phyloP scores from a whole-genome alignment of 2,113 vertebrate species.

The Onychostoma macrolepis region DNA sequence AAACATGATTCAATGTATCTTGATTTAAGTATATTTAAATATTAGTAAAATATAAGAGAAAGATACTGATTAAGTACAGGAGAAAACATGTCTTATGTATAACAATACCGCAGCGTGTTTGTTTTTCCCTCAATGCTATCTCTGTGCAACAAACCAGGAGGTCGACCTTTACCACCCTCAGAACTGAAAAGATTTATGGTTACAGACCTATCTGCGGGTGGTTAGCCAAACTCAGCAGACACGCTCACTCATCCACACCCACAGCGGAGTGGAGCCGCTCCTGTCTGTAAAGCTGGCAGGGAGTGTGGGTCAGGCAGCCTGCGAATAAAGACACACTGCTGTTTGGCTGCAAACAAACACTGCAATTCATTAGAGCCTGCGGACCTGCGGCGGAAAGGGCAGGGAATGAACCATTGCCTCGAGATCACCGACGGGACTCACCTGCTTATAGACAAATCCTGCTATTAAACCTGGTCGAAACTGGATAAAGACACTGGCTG shows the following conservation, averaged over 20 bases:
- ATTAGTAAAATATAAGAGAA: background rate
- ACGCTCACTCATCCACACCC: slow-evolving; percentile 10
- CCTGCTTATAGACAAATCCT: background rate
- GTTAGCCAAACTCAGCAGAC: slow-evolving; percentile 30
- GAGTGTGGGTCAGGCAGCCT: slow-evolving; percentile 3
- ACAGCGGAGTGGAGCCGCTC: background rate
- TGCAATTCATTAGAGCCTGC: background rate
- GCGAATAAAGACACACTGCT: slow-evolving; percentile 8
- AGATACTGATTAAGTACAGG: background rate
- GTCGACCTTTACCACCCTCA: background rate
- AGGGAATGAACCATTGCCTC: background rate
- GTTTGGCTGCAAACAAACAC: slow-evolving; percentile 22
- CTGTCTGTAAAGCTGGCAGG: background rate
- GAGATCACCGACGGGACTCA: background rate
- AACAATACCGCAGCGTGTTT: background rate
- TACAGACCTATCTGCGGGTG: background rate
- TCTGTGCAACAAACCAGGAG: background rate
- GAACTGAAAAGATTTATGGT: slow-evolving; percentile 12
- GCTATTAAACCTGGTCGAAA: background rate
- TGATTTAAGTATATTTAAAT: background rate
- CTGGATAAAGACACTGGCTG: background rate
- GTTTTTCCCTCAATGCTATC: background rate
- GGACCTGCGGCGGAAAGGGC: background rate
- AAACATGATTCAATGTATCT: too few relatives aligned
- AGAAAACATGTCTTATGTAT: background rate